Base-by-base conservation (phyloP, 2,113 vertebrate species). In the Panthera uncia region DNA sequence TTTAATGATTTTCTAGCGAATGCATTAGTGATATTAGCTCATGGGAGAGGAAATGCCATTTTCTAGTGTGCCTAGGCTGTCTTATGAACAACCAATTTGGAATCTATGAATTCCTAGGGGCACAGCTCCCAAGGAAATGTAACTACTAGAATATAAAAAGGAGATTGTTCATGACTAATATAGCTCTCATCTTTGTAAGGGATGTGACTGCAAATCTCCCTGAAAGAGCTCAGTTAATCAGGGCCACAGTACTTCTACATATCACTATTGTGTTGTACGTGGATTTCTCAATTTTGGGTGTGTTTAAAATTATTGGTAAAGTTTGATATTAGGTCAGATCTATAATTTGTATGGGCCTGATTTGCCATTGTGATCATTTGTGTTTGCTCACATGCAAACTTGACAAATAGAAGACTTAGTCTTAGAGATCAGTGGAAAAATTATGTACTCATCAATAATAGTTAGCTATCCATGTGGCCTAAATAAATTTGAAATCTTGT, bases 401-500 rank as follows among this genome's bases (percentile, higher is more conserved):
- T 76, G 80, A 68, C 36, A 95, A 50, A 87, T 52, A 23, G 80
- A 87, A 81, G 5, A 65, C 1, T 29, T 25, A 27, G 29, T 73
- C 4, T 92, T 82, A 41, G 55, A 92, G n/a, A 88, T 74, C 76
- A 71, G 18, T 19, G 27, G 3, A 41, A 80, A 73, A 95, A 82
- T 66, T 82, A 92, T 74, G 18, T 33, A 65, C 55, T 66, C 55
- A 83, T 57, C 29, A 82, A 9, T 82, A 65, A 95, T 66, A 66
- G 29, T 36, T 81, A 25, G 27, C 25, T 74, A 74, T 66, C 55
- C 4, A 41, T 31, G 21, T 45, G 45, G n/a, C 52, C 23, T 88
- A 82, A 81, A 88, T 95, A 92, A 66, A 76, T 88, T 48, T 76
- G 36, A 33, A 92, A 82, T 31, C n/a, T 93, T 45, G 9, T 82